These are phyloP conservation scores for Lanius ludovicianus DNA, from an alignment of 2,113 vertebrate species.

Conservation along the genomic window DNA sequence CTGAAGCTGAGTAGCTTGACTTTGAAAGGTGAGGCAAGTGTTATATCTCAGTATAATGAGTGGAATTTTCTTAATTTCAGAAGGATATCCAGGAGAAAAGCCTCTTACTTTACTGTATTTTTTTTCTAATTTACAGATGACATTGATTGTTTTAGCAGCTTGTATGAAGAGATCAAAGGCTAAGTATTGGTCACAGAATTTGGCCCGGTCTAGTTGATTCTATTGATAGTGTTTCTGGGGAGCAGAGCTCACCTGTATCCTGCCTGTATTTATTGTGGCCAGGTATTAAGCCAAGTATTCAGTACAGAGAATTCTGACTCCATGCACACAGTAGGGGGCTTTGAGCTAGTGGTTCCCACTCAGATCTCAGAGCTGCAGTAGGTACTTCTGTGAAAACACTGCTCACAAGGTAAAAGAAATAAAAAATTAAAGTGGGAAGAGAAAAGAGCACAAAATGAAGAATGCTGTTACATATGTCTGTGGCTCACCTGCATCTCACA, in stretches of 20 bases:
- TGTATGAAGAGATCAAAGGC: background rate
- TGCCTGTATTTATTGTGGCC: background rate
- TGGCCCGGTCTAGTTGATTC: background rate
- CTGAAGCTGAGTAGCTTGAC: background rate
- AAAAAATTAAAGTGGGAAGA: background rate
- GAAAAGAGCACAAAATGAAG: background rate
- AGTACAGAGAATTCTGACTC: background rate
- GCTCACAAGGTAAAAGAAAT: background rate
- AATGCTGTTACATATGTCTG: accelerated
- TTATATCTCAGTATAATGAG: background rate
- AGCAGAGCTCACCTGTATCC: background rate
- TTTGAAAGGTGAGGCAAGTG: background rate
- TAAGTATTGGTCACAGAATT: background rate
- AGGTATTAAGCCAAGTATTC: background rate
- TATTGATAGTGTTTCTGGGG: background rate
- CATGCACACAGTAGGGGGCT: background rate
- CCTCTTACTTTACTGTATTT: background rate
- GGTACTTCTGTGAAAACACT: background rate
- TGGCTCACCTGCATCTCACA: background rate
- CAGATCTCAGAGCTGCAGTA: background rate
- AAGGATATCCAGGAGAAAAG: background rate
- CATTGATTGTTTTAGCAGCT: background rate
- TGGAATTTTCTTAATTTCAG: background rate
- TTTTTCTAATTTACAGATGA: background rate
- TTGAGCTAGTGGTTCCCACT: background rate